Percentiles rank a stretch among this genome's conserved stretches.
These are phyloP conservation scores for Coregonus sp. DNA, from an alignment of 2,797 vertebrate genomes.

Conservation along the genomic window DNA sequence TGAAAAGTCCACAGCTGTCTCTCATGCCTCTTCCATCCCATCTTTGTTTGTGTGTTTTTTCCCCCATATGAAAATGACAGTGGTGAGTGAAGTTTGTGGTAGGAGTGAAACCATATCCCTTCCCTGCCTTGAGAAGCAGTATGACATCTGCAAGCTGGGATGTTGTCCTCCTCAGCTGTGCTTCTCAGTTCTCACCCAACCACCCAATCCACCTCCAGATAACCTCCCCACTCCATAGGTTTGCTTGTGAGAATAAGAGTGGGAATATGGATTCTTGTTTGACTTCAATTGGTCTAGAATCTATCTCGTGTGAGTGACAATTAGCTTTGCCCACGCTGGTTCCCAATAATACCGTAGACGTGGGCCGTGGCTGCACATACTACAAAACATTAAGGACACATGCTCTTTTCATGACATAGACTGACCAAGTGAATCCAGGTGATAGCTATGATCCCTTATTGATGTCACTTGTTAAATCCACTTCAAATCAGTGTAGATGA, in stretches of 20 bases:
- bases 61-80: slow-evolving; percentile 7
- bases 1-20: neutral
- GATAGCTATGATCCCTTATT: no score
- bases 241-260: neutral
- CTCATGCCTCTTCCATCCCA: neutral
- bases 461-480: no score
- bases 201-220: slow-evolving; percentile 2
- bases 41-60: neutral
- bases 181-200: neutral
- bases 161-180: slow-evolving; percentile 8
- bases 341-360: neutral
- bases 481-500: no score
- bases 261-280: neutral
- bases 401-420: no score
- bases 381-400: no score
- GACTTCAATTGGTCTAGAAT: neutral
- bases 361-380: neutral
- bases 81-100: slow-evolving; percentile 12
- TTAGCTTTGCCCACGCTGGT: neutral
- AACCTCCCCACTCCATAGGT: neutral
- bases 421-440: no score
- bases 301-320: neutral
- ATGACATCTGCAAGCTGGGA: neutral
- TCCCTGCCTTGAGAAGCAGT: neutral
- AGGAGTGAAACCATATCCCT: slow-evolving; percentile 10